Conservation (phyloP, 2,888 invertebrate species). For the Nomada lathburiana region DNA sequence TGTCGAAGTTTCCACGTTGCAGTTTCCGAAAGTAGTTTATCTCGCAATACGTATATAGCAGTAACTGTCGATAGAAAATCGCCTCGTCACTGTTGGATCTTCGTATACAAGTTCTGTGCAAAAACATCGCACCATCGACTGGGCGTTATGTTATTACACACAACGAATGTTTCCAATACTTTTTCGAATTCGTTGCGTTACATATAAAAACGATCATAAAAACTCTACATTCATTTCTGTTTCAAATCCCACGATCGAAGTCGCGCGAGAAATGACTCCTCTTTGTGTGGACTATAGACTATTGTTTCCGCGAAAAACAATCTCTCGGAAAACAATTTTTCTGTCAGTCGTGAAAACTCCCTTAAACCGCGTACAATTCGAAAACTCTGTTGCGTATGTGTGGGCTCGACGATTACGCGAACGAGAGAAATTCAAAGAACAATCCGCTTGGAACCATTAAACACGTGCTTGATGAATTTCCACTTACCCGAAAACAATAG, state of each 20-base stretch:
- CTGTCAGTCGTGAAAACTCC: neutral
- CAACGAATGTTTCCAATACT: constrained; percentile 36
- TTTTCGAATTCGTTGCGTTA: constrained; percentile 13
- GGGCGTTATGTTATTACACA: constrained; percentile 21
- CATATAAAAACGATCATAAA: neutral
- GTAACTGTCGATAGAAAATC: constrained; percentile 26
- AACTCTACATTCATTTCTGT: too few relatives aligned
- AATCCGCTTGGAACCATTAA: constrained; percentile 15
- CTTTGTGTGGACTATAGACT: neutral
- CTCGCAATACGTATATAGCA: constrained; percentile 42
- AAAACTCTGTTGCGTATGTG: neutral
- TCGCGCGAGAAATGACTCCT: neutral
- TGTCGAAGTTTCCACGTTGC: constrained; percentile 53
- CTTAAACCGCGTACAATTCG: neutral
- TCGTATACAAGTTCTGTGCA: neutral
- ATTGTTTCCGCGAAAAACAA: neutral
- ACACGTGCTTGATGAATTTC: constrained; percentile 35
- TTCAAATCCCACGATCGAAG: neutral
- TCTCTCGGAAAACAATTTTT: neutral
- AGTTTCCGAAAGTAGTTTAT: constrained; percentile 58
- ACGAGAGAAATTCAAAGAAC: constrained; percentile 22
- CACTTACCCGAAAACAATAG: constrained; percentile 82
- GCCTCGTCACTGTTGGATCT: constrained; percentile 18
- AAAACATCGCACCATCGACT: constrained; percentile 29
- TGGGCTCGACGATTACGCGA: neutral